These are phyloP conservation scores for Ispidina lecontei DNA, from an alignment of 2,797 vertebrate genomes.

Conservation along the genomic window DNA sequence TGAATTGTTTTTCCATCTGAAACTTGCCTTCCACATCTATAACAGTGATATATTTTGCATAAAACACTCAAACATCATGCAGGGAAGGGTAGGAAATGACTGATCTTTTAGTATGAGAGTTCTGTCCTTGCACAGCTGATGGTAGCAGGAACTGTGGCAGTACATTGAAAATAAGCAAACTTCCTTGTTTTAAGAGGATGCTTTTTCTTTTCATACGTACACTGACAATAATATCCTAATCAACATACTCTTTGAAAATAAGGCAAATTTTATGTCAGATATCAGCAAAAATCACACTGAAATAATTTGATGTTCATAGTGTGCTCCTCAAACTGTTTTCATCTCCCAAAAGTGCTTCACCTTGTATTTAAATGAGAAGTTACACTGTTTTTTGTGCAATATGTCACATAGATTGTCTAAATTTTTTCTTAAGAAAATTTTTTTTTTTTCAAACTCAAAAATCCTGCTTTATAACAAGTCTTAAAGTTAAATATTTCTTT, in stretches of 20 bases:
- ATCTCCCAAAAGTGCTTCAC: conserved; percentile 9
- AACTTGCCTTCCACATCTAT: conserved; percentile 47
- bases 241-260: neutral
- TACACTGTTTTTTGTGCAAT: neutral
- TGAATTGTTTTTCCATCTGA: conserved; percentile 59
- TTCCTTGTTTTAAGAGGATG: neutral
- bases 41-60: conserved; percentile 35
- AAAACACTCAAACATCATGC: conserved; percentile 23
- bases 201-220: neutral
- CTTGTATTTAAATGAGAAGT: conserved; percentile 59
- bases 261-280: neutral
- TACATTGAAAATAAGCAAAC: conserved; percentile 4
- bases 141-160: neutral
- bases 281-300: neutral
- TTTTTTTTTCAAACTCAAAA: neutral
- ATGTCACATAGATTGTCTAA: neutral
- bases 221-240: neutral
- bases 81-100: conserved; percentile 30
- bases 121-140: neutral
- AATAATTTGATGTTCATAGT: neutral
- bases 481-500: conserved; percentile 17
- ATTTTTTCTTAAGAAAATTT: conserved; percentile 29
- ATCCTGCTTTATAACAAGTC: neutral
- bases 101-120: conserved; percentile 9
- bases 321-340: neutral